Conservation (phyloP, 2,797 vertebrate species). For the Okamejei kenojei region DNA sequence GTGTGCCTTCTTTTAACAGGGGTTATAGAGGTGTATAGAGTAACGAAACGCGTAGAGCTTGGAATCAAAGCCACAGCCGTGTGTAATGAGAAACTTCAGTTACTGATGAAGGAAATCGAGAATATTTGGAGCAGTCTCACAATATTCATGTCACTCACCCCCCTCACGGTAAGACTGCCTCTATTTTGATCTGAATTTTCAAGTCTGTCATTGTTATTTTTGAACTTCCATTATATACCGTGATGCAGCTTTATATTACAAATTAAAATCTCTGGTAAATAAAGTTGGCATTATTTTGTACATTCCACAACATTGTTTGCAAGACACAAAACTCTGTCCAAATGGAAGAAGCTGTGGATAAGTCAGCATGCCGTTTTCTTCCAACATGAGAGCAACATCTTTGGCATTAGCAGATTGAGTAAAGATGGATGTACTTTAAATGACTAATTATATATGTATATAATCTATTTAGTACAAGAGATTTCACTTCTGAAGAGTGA, state of each 20-base stretch:
- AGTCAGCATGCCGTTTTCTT: background rate
- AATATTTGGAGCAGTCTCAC: constrained; percentile 96
- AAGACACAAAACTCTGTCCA: background rate
- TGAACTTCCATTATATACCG: background rate
- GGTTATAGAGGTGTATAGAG: constrained; percentile 92
- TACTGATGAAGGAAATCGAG: constrained; percentile 87
- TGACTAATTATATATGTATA: background rate
- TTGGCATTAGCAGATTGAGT: too few relatives aligned
- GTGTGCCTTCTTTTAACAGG: constrained; percentile 55
- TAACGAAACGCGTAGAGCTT: constrained; percentile 86
- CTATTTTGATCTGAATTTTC: background rate
- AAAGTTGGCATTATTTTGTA: background rate
- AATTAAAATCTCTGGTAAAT: background rate
- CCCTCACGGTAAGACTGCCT: constrained; percentile 70
- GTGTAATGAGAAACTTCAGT: constrained; percentile 90
- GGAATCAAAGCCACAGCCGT: constrained; percentile 94
- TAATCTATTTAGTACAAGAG: background rate
- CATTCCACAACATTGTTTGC: background rate
- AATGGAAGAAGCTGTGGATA: background rate
- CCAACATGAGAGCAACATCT: background rate
- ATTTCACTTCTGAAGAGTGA: background rate
- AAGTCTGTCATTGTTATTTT: background rate
- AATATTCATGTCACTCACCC: constrained; percentile 93
- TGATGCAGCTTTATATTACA: background rate
- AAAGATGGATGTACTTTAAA: background rate